Evolutionary conservation across 1,140 invertebrate genomes (phyloP).

Genomic region (Papilio glaucus): DNA sequence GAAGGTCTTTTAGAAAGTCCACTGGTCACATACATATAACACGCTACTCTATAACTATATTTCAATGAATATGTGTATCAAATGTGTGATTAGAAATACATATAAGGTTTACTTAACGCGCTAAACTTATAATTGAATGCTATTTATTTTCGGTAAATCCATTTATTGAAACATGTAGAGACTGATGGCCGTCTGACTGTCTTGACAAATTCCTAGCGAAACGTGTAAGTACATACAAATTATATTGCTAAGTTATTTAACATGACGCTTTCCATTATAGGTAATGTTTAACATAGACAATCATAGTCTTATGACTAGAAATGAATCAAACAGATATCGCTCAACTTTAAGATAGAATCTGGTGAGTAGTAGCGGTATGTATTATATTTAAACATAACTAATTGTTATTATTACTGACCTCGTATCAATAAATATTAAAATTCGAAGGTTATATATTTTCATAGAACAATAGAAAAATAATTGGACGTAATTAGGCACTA

Average conservation of each 20-base stretch:
- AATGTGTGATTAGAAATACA: neutral
- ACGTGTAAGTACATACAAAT: slow-evolving; percentile 41
- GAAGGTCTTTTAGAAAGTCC: neutral
- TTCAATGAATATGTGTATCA: neutral
- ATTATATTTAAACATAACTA: slow-evolving; percentile 52
- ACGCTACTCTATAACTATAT: neutral
- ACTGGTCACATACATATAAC: neutral
- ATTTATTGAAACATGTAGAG: slow-evolving; percentile 3
- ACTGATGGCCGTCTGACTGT: slow-evolving; percentile 37
- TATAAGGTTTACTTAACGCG: neutral
- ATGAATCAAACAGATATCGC: slow-evolving; percentile 71
- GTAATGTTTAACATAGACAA: slow-evolving; percentile 69
- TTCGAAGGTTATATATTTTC: slow-evolving; percentile 66
- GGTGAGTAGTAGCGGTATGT: slow-evolving; percentile 54
- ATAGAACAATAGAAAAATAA: slow-evolving; percentile 73
- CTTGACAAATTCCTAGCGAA: slow-evolving; percentile 39
- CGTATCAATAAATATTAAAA: slow-evolving; percentile 80
- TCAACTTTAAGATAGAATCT: slow-evolving; percentile 60
- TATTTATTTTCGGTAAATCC: neutral
- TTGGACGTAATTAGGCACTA: slow-evolving; percentile 78
- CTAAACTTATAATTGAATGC: neutral
- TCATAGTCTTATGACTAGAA: slow-evolving; percentile 80
- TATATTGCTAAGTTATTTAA: slow-evolving; percentile 43
- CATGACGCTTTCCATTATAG: slow-evolving; percentile 47
- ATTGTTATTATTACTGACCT: slow-evolving; percentile 70